A percentile compares a stretch with the other conserved stretches of the same genome.
phyloP scores from a whole-genome alignment of 2,888 invertebrate genomes.

The Gymnosoma rotundatum region DNA sequence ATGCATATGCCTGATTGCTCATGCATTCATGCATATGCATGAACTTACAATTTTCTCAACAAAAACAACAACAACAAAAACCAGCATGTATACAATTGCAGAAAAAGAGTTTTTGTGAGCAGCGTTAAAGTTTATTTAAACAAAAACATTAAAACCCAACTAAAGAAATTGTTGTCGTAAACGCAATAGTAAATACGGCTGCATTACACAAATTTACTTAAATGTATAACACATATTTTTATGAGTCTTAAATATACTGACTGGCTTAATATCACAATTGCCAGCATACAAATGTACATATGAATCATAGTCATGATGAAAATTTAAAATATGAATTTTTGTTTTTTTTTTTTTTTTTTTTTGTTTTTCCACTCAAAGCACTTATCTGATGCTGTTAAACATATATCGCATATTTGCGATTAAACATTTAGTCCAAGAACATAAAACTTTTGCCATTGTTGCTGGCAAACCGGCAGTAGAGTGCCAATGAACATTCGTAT shows the following conservation, averaged over 20 bases:
- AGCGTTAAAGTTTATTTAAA: slow-evolving; percentile 35
- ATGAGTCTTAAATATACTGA: slow-evolving; percentile 37
- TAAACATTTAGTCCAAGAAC: slow-evolving; percentile 13
- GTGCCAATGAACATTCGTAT: slow-evolving; percentile 26
- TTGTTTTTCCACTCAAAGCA: background rate
- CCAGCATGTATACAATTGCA: slow-evolving; percentile 43
- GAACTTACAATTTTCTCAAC: slow-evolving; percentile 8
- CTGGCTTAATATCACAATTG: background rate
- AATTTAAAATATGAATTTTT: background rate
- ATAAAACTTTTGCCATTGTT: background rate
- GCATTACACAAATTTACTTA: slow-evolving; percentile 41
- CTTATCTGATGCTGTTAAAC: slow-evolving; percentile 4
- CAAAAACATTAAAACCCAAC: background rate
- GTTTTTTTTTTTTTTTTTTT: background rate
- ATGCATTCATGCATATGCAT: slow-evolving; percentile 46
- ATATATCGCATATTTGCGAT: background rate
- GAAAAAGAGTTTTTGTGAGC: slow-evolving; percentile 33
- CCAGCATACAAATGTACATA: background rate
- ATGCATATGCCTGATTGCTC: slow-evolving; percentile 49
- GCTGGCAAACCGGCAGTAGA: background rate
- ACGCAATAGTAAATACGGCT: slow-evolving; percentile 16
- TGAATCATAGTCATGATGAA: background rate
- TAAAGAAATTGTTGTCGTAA: slow-evolving; percentile 19
- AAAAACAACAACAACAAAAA: background rate
- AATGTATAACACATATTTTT: slow-evolving; percentile 29